Base-by-base conservation (phyloP, 2,888 invertebrate genomes). In the Sericinus montela region DNA sequence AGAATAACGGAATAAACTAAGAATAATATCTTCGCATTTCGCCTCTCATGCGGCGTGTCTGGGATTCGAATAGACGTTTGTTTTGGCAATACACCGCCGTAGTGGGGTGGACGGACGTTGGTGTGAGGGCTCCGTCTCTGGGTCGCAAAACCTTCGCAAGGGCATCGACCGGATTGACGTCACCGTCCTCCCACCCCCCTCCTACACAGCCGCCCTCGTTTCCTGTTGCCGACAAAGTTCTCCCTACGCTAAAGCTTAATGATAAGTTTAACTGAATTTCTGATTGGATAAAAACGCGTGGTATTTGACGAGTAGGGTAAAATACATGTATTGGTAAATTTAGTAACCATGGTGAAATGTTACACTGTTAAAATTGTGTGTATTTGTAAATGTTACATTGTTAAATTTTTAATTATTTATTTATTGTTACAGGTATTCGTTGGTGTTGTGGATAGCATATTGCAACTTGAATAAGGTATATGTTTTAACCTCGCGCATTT, bases 111-210 rank as follows among this genome's bases (percentile, higher is more conserved):
- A 14, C 36, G n/a, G 36, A 43, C 29, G 15, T 10, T 44, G 51
- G 37, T 38, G 28, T 38, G 43, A 30, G 39, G 40, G 29, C 15
- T 30, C 44, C 37, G 39, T 29, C 43, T 38, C 47, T 47, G 44
- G 48, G 48, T 48, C 47, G 47, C 46, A 48, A 35, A 36, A 48
- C 48, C 48, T 48, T 48, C 41, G 40, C 39, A 39, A 43, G 48
- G 47, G 28, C 44, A 43, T 34, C 44, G 48, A 52, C 52, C 52
- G 40, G 19, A 10, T 28, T 45, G 45, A 52, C 52, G 52, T 52
- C 52, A 52, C 10, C 15, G 15, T 15, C 14, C n/a, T 10, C 15
- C 30, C 37, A 34, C 47, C 29, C 15, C 32, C 36, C 14, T 16
- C 29, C 32, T 29, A n/a, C 28, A 28, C 16, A 34, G 11, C 15